A percentile compares a stretch with the other conserved stretches of the same genome.
Evolutionary conservation across 2,888 invertebrate species (phyloP).

Genomic region (Nycteola revayana): DNA sequence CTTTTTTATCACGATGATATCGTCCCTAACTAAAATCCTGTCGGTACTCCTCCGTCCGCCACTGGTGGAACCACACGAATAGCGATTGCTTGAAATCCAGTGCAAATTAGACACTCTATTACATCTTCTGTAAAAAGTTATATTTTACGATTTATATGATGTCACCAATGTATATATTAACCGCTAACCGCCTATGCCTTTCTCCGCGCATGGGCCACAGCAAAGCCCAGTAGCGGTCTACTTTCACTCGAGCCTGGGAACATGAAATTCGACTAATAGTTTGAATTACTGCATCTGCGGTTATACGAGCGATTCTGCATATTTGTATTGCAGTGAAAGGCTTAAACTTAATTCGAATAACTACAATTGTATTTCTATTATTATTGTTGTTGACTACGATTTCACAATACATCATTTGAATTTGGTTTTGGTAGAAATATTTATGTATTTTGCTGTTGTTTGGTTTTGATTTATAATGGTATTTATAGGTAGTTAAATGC

Average conservation of each 20-base stretch:
- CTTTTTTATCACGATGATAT: no score
- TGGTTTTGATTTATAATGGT: no score
- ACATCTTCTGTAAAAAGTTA: no score
- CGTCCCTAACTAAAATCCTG: no score
- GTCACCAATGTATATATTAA: no score
- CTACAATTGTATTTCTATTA: constrained; percentile 6
- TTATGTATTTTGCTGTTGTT: no score
- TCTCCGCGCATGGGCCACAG: constrained; percentile 30
- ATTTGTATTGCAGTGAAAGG: constrained; percentile 50
- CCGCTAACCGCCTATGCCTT: constrained; percentile 27
- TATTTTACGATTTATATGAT: no score
- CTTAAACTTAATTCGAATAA: constrained; percentile 19
- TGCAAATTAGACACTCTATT: no score
- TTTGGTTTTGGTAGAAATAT: background rate
- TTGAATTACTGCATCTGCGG: constrained; percentile 61
- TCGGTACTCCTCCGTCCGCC: no score
- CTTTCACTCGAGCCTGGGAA: constrained; percentile 71
- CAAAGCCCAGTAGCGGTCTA: constrained; percentile 76
- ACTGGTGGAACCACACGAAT: no score
- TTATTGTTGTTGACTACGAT: constrained; percentile 22
- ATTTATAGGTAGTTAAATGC: no score
- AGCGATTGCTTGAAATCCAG: no score
- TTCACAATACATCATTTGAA: background rate
- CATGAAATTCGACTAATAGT: constrained; percentile 80
- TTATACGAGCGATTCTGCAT: constrained; percentile 36